phyloP scores from a whole-genome alignment of 1,140 invertebrate species.

The Brachionus rubens region DNA sequence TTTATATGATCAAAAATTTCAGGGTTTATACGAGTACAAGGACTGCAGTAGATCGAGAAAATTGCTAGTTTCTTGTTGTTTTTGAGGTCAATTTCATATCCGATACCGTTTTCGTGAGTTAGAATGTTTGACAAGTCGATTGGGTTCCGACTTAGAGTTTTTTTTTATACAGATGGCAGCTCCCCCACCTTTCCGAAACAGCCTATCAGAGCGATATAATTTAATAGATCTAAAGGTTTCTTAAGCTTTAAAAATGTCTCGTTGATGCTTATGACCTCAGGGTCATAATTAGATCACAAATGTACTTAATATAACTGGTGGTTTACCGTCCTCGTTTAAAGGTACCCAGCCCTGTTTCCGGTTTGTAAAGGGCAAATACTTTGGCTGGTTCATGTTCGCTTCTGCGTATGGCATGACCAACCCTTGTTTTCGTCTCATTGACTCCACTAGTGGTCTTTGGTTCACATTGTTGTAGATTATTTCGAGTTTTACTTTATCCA shows the following conservation, averaged over 20 bases:
- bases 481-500: too few species aligned
- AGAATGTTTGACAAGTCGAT: not conserved
- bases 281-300: too few species aligned
- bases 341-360: too few species aligned
- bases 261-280: not conserved
- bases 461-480: too few species aligned
- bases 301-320: too few species aligned
- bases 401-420: too few species aligned
- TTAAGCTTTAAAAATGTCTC: not conserved
- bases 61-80: conserved; percentile 15
- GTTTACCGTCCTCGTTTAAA: too few species aligned
- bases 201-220: conserved; percentile 7
- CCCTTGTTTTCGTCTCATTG: too few species aligned
- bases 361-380: too few species aligned
- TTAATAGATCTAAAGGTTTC: not conserved
- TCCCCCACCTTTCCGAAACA: not conserved
- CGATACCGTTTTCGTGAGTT: not conserved
- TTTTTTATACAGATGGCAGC: not conserved
- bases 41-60: not conserved
- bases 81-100: not conserved
- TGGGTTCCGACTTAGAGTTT: not conserved
- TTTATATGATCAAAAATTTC: not conserved
- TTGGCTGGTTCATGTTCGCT: too few species aligned
- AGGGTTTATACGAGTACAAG: not conserved
- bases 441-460: too few species aligned